phyloP scores from a whole-genome alignment of 2,113 vertebrate genomes.

The Gracilinanus agilis region DNA sequence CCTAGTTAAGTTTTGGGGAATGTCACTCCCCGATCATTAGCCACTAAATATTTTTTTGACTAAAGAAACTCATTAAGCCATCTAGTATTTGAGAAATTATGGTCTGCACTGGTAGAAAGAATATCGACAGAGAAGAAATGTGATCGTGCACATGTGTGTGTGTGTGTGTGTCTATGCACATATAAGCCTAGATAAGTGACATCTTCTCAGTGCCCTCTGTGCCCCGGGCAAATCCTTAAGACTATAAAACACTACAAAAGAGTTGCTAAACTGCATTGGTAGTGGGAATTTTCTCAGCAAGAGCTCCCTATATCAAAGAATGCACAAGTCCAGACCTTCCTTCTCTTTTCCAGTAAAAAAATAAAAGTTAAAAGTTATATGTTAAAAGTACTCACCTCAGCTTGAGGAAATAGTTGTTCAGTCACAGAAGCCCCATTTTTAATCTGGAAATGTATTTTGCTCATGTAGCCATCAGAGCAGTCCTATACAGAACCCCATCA shows the following conservation, averaged over 20 bases:
- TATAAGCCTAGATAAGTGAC: background rate
- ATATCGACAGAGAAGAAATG: background rate
- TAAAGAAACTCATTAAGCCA: background rate
- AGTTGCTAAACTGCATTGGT: background rate
- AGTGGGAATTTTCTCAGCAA: background rate
- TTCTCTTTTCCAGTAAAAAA: constrained; percentile 15
- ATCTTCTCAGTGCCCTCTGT: background rate
- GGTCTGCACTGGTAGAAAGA: background rate
- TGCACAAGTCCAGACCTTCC: constrained; percentile 1
- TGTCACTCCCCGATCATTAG: background rate
- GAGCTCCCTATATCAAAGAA: background rate
- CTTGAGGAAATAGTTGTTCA: constrained; percentile 57
- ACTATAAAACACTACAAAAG: background rate
- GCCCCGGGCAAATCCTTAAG: background rate
- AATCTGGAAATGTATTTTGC: constrained; percentile 83
- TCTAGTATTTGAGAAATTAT: background rate
- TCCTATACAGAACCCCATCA: constrained; percentile 79
- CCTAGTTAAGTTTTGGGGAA: background rate
- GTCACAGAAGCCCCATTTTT: constrained; percentile 55
- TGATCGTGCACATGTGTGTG: background rate
- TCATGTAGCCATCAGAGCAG: constrained; percentile 85
- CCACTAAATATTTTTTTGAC: background rate
- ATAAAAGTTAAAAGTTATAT: background rate
- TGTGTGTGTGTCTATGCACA: background rate
- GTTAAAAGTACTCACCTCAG: constrained; percentile 82